Evolutionary conservation across 1,140 invertebrate genomes (phyloP).

Genomic region (Alviniconcha marisindica): DNA sequence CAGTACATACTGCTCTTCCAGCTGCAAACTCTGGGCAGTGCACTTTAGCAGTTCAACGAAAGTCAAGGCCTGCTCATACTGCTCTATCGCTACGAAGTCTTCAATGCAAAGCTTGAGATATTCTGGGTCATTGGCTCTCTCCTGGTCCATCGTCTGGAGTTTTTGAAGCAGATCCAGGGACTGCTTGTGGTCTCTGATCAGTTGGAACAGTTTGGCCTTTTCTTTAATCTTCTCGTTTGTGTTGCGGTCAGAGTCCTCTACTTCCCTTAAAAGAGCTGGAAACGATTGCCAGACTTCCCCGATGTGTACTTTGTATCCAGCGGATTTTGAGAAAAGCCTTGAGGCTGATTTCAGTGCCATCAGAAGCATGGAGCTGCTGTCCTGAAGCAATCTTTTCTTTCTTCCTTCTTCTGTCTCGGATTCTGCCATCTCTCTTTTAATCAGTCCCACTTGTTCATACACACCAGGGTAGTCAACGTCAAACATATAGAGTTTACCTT

Average conservation of each 20-base stretch:
- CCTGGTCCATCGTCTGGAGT: background rate
- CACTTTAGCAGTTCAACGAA: constrained; percentile 10
- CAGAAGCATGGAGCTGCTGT: constrained; percentile 2
- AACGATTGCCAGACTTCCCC: constrained; percentile 12
- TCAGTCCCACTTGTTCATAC: constrained; percentile 26
- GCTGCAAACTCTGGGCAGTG: background rate
- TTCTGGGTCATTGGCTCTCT: constrained; percentile 13
- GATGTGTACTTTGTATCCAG: background rate
- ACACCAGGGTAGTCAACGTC: background rate
- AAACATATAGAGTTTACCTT: background rate
- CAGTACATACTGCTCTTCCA: constrained; percentile 8
- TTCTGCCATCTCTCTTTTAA: constrained; percentile 1
- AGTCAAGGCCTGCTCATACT: background rate
- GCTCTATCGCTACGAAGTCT: background rate
- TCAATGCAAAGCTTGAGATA: constrained; percentile 23
- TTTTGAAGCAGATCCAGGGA: constrained; percentile 18
- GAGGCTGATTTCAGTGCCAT: constrained; percentile 3
- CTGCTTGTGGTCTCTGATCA: constrained; percentile 12
- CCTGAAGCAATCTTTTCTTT: background rate
- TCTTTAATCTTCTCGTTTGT: background rate
- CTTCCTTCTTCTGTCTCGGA: background rate
- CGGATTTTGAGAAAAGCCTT: background rate
- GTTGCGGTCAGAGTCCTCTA: background rate
- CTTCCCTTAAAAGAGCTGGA: background rate
- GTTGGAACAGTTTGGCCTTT: background rate